These are phyloP conservation scores for Leptinotarsa haldemani DNA, from an alignment of 2,888 invertebrate species.

Conservation along the genomic window DNA sequence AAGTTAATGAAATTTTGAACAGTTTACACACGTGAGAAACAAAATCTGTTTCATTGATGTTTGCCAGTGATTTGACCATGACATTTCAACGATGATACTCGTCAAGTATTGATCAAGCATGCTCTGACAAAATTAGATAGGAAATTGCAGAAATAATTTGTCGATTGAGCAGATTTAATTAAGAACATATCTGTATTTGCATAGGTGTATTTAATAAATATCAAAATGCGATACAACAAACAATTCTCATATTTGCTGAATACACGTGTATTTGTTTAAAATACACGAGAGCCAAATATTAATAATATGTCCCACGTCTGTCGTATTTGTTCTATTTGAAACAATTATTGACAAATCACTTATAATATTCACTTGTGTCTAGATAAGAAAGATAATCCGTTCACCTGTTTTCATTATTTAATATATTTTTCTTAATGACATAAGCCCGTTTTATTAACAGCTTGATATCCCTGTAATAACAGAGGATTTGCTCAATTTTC, in stretches of 20 bases:
- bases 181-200: constrained; percentile 59
- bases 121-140: background rate
- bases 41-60: background rate
- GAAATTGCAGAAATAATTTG: constrained; percentile 15
- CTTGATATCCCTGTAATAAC: constrained; percentile 8
- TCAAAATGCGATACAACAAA: constrained; percentile 44
- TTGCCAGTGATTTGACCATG: background rate
- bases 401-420: constrained; percentile 42
- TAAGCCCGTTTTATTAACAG: constrained; percentile 36
- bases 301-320: constrained; percentile 50
- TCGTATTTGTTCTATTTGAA: constrained; percentile 63
- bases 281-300: constrained; percentile 52
- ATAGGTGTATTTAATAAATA: constrained; percentile 58
- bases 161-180: constrained; percentile 56
- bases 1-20: too few species aligned
- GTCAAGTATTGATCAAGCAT: background rate
- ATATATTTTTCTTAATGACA: constrained; percentile 45
- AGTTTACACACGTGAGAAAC: background rate
- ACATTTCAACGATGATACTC: background rate
- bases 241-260: constrained; percentile 46
- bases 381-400: constrained; percentile 60
- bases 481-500: background rate
- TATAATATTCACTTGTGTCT: constrained; percentile 61
- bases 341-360: constrained; percentile 67
- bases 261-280: constrained; percentile 54